These are phyloP conservation scores for Scleropages formosus DNA, from an alignment of 2,797 vertebrate genomes.

Conservation along the genomic window DNA sequence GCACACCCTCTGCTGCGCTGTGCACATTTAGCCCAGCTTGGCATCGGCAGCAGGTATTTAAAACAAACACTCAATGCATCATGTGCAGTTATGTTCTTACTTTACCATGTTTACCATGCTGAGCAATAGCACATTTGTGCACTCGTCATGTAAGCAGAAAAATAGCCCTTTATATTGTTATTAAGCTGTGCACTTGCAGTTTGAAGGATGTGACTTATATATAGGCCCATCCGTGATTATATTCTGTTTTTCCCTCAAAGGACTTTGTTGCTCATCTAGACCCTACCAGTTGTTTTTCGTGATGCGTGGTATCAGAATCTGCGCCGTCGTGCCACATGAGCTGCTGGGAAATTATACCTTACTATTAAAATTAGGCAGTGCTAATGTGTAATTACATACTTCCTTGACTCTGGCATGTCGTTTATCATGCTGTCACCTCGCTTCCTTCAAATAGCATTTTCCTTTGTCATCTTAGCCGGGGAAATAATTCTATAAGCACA, in stretches of 20 bases:
- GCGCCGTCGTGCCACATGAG: background rate
- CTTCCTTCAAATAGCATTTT: constrained; percentile 47
- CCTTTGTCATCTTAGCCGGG: constrained; percentile 33
- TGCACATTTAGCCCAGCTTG: constrained; percentile 45
- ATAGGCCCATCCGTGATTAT: background rate
- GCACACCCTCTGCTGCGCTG: constrained; percentile 49
- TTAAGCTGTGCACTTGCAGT: no score
- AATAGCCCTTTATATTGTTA: background rate
- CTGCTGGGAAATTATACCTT: constrained; percentile 19
- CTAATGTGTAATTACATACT: constrained; percentile 51
- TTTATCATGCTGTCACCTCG: constrained; percentile 52
- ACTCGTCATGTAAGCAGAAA: background rate
- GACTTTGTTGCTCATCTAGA: background rate
- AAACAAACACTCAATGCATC: background rate
- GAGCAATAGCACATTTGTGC: background rate
- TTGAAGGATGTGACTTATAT: no score
- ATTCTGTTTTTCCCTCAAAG: background rate
- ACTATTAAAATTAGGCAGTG: constrained; percentile 27
- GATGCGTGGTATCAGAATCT: constrained; percentile 1
- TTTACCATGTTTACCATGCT: background rate
- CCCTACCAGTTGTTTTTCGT: background rate
- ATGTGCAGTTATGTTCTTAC: background rate
- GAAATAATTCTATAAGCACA: constrained; percentile 47
- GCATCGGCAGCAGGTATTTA: constrained; percentile 47
- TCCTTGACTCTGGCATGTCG: constrained; percentile 49